Conservation (phyloP, 2,113 vertebrate genomes). For the Sceloporus tristichus region DNA sequence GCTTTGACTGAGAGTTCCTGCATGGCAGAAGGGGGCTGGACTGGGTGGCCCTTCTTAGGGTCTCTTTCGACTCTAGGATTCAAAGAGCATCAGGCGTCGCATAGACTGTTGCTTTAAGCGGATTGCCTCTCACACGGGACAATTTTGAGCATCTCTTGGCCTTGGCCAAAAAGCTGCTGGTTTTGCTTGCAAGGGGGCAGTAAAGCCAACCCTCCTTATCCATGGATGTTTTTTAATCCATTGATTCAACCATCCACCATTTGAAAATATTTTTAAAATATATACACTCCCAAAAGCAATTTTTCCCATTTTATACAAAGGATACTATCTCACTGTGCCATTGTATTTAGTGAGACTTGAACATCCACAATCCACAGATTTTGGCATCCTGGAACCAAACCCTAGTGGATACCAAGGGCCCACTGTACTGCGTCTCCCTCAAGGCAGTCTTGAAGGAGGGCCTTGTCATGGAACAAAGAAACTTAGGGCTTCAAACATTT, state of each 20-base stretch:
- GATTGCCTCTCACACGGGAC: conserved; percentile 15
- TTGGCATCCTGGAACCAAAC: too few relatives aligned
- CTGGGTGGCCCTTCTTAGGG: too few relatives aligned
- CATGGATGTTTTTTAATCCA: too few relatives aligned
- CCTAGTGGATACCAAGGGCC: too few relatives aligned
- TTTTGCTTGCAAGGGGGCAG: conserved; percentile 16
- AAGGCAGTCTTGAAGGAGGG: neutral
- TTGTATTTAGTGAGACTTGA: too few relatives aligned
- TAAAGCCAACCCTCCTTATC: too few relatives aligned
- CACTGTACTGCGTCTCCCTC: too few relatives aligned
- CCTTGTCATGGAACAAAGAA: conserved; percentile 36
- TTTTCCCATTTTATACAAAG: too few relatives aligned
- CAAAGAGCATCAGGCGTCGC: conserved; percentile 21
- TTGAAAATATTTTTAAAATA: neutral
- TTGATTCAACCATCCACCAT: neutral
- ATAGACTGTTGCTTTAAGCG: conserved; percentile 13
- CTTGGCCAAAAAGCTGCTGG: neutral
- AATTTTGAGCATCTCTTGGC: neutral
- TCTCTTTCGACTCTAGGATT: too few relatives aligned
- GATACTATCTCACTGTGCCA: too few relatives aligned
- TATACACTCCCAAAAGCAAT: too few relatives aligned
- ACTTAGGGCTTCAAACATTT: neutral
- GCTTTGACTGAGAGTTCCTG: neutral
- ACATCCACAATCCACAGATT: too few relatives aligned
- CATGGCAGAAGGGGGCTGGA: neutral